Percentiles rank a stretch among this genome's conserved stretches.
Conservation (phyloP, 2,888 invertebrate species). For the Falcaria lacertinaria region DNA sequence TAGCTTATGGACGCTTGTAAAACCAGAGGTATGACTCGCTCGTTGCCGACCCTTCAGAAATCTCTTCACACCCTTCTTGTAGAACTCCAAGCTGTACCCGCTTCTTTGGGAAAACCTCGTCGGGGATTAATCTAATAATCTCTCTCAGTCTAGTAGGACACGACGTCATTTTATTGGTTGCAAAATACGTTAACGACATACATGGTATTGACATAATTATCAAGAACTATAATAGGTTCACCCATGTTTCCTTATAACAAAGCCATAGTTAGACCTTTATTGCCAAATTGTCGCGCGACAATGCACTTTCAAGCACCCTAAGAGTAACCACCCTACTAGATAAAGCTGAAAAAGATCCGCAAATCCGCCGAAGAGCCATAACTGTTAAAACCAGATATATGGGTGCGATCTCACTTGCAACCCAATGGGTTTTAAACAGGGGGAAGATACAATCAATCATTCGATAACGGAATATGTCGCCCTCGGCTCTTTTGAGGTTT, state of each 20-base stretch:
- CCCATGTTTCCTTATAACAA: not conserved
- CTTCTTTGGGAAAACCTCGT: too few species aligned
- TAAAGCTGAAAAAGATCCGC: not conserved
- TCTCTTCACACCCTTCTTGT: too few species aligned
- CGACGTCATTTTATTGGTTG: too few species aligned
- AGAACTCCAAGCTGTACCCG: too few species aligned
- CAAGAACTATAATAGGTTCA: too few species aligned
- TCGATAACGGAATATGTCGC: not conserved
- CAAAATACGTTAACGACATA: too few species aligned
- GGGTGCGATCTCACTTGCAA: not conserved
- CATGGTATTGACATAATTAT: too few species aligned
- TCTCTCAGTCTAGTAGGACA: too few species aligned
- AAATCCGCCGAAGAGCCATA: not conserved
- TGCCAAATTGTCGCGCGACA: not conserved
- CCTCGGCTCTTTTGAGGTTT: not conserved
- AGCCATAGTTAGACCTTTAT: not conserved
- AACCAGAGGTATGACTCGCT: too few species aligned
- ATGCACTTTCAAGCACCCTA: not conserved
- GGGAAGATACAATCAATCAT: constrained; percentile 1
- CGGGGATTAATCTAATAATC: too few species aligned
- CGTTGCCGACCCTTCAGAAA: too few species aligned
- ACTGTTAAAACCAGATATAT: not conserved
- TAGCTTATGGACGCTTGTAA: too few species aligned
- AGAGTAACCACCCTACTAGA: not conserved
- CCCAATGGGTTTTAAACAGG: not conserved